Evolutionary conservation across 2,888 invertebrate genomes (phyloP).

Genomic region (Watsonalla cultraria): DNA sequence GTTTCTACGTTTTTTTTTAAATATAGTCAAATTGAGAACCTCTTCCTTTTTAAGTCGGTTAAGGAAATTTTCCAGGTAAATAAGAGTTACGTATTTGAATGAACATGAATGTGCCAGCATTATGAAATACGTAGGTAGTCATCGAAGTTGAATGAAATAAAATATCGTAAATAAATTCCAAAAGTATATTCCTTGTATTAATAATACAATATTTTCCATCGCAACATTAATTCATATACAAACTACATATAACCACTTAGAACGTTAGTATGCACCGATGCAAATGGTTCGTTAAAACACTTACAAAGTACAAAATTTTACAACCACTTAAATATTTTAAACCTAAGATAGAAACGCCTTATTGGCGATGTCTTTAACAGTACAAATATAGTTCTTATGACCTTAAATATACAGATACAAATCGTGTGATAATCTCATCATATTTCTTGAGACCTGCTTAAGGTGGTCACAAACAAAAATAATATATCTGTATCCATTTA

Average conservation of each 20-base stretch:
- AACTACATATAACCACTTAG: constrained; percentile 22
- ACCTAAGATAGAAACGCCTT: neutral
- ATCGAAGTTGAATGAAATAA: neutral
- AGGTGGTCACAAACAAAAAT: too few relatives aligned
- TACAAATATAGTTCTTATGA: constrained; percentile 2
- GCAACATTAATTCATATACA: constrained; percentile 27
- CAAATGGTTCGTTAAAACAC: constrained; percentile 10
- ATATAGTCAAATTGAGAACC: too few relatives aligned
- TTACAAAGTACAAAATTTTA: neutral
- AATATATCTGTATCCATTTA: too few relatives aligned
- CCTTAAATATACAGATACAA: neutral
- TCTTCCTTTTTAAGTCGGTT: too few relatives aligned
- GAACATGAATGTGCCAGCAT: too few relatives aligned
- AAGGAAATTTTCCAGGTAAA: neutral
- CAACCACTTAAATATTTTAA: neutral
- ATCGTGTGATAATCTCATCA: neutral
- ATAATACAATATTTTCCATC: constrained; percentile 28
- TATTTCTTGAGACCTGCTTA: too few relatives aligned
- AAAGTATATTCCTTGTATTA: constrained; percentile 28
- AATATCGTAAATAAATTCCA: constrained; percentile 18
- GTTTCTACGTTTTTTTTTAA: too few relatives aligned
- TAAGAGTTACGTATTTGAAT: neutral
- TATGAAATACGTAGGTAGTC: too few relatives aligned
- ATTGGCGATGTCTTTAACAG: constrained; percentile 3
- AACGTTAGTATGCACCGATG: constrained; percentile 19